Percentiles rank a stretch among this genome's conserved stretches.
Conservation (phyloP, 2,888 invertebrate species). For the Tethea ocularis region DNA sequence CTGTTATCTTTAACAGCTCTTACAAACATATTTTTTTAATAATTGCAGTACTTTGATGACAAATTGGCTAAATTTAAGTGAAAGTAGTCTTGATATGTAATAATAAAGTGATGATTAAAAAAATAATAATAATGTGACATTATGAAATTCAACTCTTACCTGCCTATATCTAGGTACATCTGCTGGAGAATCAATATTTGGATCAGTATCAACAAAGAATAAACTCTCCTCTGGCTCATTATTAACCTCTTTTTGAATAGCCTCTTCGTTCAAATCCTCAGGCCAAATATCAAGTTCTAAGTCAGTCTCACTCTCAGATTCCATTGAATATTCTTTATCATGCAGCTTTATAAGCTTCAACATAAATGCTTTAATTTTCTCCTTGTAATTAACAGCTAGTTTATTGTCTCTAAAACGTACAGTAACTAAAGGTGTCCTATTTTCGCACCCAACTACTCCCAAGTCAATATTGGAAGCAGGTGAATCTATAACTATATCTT, state of each 20-base stretch:
- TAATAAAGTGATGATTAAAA: too few relatives aligned
- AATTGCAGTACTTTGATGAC: too few relatives aligned
- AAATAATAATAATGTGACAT: background rate
- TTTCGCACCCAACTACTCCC: constrained; percentile 68
- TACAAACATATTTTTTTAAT: too few relatives aligned
- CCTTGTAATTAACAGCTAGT: constrained; percentile 71
- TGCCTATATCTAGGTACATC: constrained; percentile 67
- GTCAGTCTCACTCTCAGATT: constrained; percentile 62
- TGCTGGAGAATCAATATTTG: constrained; percentile 42
- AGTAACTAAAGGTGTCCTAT: constrained; percentile 68
- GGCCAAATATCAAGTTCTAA: constrained; percentile 72
- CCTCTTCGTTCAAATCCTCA: constrained; percentile 57
- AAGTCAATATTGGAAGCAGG: constrained; percentile 61
- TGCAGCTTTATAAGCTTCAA: constrained; percentile 66
- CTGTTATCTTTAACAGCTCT: too few relatives aligned
- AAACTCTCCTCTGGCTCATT: constrained; percentile 50
- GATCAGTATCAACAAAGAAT: constrained; percentile 75
- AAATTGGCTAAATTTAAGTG: too few relatives aligned
- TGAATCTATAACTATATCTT: constrained; percentile 67
- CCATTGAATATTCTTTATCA: constrained; percentile 41
- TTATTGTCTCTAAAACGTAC: constrained; percentile 74
- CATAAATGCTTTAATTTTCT: constrained; percentile 75
- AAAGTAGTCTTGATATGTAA: too few relatives aligned
- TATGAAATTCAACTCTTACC: constrained; percentile 41
- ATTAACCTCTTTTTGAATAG: constrained; percentile 24